A percentile compares a stretch with the other conserved stretches of the same genome.
phyloP scores from a whole-genome alignment of 2,797 vertebrate genomes.

The Allobates femoralis region DNA sequence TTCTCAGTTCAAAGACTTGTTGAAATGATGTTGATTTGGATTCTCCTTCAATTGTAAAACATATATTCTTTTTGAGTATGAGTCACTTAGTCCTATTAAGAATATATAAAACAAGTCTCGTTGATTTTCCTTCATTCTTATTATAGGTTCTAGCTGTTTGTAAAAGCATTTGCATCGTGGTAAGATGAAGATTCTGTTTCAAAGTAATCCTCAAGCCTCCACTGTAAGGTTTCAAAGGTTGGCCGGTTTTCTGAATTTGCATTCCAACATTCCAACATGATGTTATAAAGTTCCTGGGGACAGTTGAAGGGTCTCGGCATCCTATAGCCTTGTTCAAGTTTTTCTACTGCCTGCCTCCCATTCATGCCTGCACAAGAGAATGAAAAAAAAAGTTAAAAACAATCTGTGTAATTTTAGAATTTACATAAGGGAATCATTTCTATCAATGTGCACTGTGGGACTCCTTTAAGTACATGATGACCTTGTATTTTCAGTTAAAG shows the following conservation, averaged over 20 bases:
- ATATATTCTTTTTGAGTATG: not conserved
- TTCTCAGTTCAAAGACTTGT: not conserved
- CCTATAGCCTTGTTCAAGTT: constrained; percentile 81
- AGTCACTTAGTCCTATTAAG: not conserved
- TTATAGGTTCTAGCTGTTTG: constrained; percentile 54
- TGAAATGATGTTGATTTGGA: constrained; percentile 35
- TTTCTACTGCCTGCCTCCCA: constrained; percentile 84
- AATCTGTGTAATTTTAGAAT: constrained; percentile 39
- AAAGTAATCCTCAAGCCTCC: constrained; percentile 84
- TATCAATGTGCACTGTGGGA: constrained; percentile 46
- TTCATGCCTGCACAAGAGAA: constrained; percentile 76
- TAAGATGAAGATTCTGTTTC: constrained; percentile 74
- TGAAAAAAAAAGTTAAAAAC: constrained; percentile 38
- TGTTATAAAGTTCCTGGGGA: constrained; percentile 77
- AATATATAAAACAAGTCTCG: constrained; percentile 2
- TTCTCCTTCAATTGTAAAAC: constrained; percentile 33
- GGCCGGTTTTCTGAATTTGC: constrained; percentile 74
- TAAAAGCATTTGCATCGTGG: constrained; percentile 64
- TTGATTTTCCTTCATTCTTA: not conserved
- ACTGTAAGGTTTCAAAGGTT: constrained; percentile 85
- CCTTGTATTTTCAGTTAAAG: constrained; percentile 47
- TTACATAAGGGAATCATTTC: constrained; percentile 49
- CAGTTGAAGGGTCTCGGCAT: constrained; percentile 80
- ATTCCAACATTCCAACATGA: constrained; percentile 91
- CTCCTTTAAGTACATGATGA: constrained; percentile 47